Evolutionary conservation across 2,797 vertebrate genomes (phyloP), one percentile per base, ranked within the genome.

Genomic region (Kryptolebias ocellatus): DNA sequence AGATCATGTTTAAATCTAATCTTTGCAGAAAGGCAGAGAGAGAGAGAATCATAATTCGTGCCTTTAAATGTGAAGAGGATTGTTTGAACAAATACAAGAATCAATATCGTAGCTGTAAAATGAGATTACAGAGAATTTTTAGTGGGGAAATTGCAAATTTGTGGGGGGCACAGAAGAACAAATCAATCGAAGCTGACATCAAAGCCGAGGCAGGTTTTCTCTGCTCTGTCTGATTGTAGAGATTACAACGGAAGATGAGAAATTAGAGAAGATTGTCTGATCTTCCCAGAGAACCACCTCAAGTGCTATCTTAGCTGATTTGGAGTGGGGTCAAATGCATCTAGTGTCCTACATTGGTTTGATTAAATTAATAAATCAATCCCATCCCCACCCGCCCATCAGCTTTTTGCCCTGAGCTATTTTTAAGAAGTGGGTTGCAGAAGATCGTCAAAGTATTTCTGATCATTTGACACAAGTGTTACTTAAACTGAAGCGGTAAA

Each of bases 341-440:
- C 84, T 85, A 68, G 67, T 90, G 88, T 83, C 86, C 88, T 89
- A 86, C 87, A 84, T 87, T 57, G 74, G 72, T 74, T 83, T 93
- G 92, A 94, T 93, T 90, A 86, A 85, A 92, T 93, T 92, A 92
- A 93, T 92, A 91, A 91, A 94, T 93, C 91, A 93, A 92, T 92
- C 76, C 78, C 72, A 72, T 80, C 67, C 70, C 60, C 68, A 80
- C 67, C 79, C 74, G 42, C 76, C 85, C 74, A 73, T 89, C 88
- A 85, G 83, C 60, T 85, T 87, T 81, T 67, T 68, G 39, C 39
- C 70, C 62, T 0, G 16, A 56, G 79, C 87, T 92, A 92, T 93
- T 93, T 93, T 92, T 88, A 79, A 86, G 68, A 92, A 90, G 89
- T 88, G 83, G 85, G 78, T 90, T 92, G 85, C 73, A 81, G 78